These are phyloP conservation scores for Rattus norvegicus DNA, from an alignment of 2,113 vertebrate genomes.

Conservation along the genomic window DNA sequence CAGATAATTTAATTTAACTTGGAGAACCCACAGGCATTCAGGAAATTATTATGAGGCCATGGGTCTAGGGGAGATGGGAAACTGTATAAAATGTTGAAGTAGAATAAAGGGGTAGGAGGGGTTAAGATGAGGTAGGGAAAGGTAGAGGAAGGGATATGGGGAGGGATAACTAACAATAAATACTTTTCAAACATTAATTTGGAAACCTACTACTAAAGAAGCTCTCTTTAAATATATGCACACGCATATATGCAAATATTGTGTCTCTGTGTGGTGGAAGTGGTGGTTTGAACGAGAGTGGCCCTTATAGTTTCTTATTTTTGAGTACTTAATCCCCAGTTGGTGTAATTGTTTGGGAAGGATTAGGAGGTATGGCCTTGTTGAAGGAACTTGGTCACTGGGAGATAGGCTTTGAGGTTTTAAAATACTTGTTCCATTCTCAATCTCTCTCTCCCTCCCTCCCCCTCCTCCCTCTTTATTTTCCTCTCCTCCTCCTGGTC, in stretches of 20 bases:
- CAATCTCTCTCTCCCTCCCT: neutral
- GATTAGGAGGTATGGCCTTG: neutral
- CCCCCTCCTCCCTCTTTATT: too few species aligned
- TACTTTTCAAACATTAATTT: neutral
- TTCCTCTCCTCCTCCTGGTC: too few species aligned
- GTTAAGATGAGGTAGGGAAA: neutral
- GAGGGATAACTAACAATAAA: neutral
- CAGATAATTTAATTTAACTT: neutral
- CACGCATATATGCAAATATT: neutral
- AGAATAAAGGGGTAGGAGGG: neutral
- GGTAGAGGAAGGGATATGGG: neutral
- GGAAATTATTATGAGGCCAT: neutral
- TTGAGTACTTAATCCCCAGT: neutral
- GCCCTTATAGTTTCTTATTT: neutral
- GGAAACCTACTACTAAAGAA: neutral
- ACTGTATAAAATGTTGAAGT: neutral
- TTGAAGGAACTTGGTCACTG: neutral
- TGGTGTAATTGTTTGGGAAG: neutral
- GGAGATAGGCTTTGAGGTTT: neutral
- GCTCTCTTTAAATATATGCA: neutral
- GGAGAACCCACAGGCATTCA: neutral
- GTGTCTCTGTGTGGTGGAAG: neutral
- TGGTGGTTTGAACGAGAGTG: neutral
- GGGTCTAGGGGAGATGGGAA: neutral
- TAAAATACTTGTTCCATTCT: neutral